Base-by-base conservation (phyloP, 2,797 vertebrate species). In the Cephalopachus bancanus region DNA sequence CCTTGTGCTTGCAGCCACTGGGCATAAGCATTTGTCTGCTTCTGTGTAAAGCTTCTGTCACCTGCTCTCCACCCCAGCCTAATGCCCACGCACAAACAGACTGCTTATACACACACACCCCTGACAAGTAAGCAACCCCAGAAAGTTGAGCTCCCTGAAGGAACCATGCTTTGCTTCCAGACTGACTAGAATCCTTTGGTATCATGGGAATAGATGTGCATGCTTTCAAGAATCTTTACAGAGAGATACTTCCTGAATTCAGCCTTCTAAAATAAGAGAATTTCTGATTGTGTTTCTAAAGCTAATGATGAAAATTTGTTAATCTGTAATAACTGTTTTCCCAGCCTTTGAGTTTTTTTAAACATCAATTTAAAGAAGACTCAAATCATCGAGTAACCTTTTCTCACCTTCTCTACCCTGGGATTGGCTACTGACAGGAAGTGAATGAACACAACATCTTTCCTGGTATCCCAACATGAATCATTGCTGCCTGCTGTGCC, bases 381-480 rank as follows among this genome's bases (percentile, higher is more conserved):
- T 30, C 12, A 12, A 55, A 19, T 79, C 44, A 12, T 71, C 64
- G 60, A 9, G 7, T 16, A 14, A 28, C 17, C 22, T 60, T 71
- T 65, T 75, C 80, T 71, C 2, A 17, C 76, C 30, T 72, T 62
- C 69, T 22, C 15, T 65, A 0, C 17, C 33, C n/a, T 11, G 1
- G 19, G 49, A 55, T 59, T 7, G 28, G 28, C 74, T 30, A 1
- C 19, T 51, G 30, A 76, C 17, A 11, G 16, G 59, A 26, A 4
- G 0, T 10, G 5, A 37, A 0, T 12, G 22, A 90, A 11, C 10
- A 24, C 0, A 4, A 10, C n/a, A 0, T 6, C 14, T 7, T 74
- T 7, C 33, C 15, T n/a, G 0, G 3, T 14, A 22, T 59, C 30
- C 67, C 59, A 30, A 6, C 2, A 0, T 3, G 22, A 62, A 19